Evolutionary conservation across 2,113 vertebrate species (phyloP), one percentile per base, ranked within the genome.

Genomic region (Engraulis encrasicolus): DNA sequence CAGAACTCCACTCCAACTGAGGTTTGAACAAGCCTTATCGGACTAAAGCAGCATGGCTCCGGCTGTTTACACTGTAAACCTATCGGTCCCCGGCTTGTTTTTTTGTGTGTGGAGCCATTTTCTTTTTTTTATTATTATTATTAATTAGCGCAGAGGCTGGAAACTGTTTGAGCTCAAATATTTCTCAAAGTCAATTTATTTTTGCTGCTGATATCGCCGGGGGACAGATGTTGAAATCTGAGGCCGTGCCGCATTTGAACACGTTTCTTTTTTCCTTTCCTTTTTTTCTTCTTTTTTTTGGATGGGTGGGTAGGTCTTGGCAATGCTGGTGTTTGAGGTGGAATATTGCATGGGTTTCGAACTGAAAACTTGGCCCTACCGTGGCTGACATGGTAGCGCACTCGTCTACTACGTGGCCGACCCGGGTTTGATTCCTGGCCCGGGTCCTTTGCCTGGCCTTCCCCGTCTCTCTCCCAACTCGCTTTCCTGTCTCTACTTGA

Each of bases 1-100:
- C 87, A 88, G 74, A 85, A 85, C 81, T 50, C 81, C 85, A 85
- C 89, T 90, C 83, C 74, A 90, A 86, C 88, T 86, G 79, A n/a
- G 81, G 88, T 91, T 91, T 91, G 87, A 90, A 91, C 88, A 89
- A 83, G 89, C 89, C 86, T 87, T 91, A 91, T 91, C 89, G 85
- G 84, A 79, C 79, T 40, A 61, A 54, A 79, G 82, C 91, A 91
- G 89, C 84, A 80, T 81, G 78, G 27, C n/a, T 80, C 34, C 18
- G 85, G 78, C 84, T 91, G 88, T 91, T 90, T 90, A 84, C 91
- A 81, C 80, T 89, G 91, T 88, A 90, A 90, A 91, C 89, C 80
- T 86, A 86, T 89, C 85, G 79, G 79, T 74, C 79, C n/a, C n/a
- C n/a, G n/a, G n/a, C n/a, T 77, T 14, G 82, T 74, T 50, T 84